phyloP scores from a whole-genome alignment of 2,113 vertebrate genomes.

The Calypte anna region DNA sequence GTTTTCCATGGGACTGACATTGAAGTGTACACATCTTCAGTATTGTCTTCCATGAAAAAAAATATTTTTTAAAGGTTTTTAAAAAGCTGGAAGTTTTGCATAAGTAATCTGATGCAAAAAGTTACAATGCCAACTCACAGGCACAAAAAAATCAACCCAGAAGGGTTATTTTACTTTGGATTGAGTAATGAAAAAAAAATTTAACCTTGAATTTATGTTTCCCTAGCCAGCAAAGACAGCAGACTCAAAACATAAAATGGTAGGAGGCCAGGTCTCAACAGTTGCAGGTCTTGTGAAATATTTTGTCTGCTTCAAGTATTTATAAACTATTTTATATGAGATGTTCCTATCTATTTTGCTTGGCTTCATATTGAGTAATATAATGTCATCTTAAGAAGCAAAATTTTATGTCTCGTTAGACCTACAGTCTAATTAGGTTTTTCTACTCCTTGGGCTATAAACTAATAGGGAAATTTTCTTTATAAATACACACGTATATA shows the following conservation, averaged over 20 bases:
- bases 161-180: not conserved
- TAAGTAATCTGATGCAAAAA: not conserved
- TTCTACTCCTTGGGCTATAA: not conserved
- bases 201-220: not conserved
- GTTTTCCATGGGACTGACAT: not conserved
- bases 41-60: not conserved
- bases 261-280: not conserved
- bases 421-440: not conserved
- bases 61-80: not conserved
- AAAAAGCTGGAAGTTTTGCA: not conserved
- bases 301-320: not conserved
- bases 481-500: not conserved
- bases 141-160: not conserved
- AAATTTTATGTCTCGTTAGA: not conserved
- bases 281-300: not conserved
- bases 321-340: not conserved
- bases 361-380: not conserved
- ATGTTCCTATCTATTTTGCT: not conserved
- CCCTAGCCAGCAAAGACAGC: not conserved
- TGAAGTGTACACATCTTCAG: not conserved
- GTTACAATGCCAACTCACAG: not conserved
- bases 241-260: not conserved
- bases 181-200: not conserved
- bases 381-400: not conserved
- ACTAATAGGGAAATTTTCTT: not conserved